Percentiles rank a stretch among this genome's conserved stretches.
These are phyloP conservation scores for Rhagium mordax DNA, from an alignment of 2,888 invertebrate genomes.

Conservation along the genomic window DNA sequence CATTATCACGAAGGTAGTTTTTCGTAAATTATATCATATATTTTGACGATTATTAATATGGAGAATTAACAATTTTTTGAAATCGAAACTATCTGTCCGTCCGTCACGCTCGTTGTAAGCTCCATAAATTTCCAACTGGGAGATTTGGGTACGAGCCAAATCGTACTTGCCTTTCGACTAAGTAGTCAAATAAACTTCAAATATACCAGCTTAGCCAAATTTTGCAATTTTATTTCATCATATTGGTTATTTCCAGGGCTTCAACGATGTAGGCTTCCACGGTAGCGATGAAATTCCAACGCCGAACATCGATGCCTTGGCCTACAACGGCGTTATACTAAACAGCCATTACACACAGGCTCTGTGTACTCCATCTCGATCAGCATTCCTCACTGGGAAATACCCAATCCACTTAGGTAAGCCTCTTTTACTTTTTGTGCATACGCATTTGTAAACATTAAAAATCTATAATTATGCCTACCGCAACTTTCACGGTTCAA, in stretches of 20 bases:
- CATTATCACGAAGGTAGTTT: too few relatives aligned
- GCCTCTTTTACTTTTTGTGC: slow-evolving; percentile 34
- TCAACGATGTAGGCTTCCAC: slow-evolving; percentile 94
- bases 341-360: slow-evolving; percentile 91
- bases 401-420: slow-evolving; percentile 90
- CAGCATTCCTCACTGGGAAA: slow-evolving; percentile 88
- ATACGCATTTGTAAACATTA: background rate
- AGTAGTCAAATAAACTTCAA: too few relatives aligned
- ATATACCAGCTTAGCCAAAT: too few relatives aligned
- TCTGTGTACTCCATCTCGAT: slow-evolving; percentile 89
- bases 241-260: slow-evolving; percentile 79
- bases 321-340: slow-evolving; percentile 88
- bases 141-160: too few relatives aligned
- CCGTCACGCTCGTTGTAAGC: too few relatives aligned
- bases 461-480: background rate
- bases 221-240: too few relatives aligned
- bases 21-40: too few relatives aligned
- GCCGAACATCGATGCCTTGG: slow-evolving; percentile 91
- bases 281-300: slow-evolving; percentile 91
- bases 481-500: background rate
- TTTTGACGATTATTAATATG: too few relatives aligned
- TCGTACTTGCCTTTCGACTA: too few relatives aligned
- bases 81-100: too few relatives aligned
- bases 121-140: too few relatives aligned
- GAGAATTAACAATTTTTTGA: too few relatives aligned